Conservation (phyloP, 2,888 invertebrate genomes). For the Trimorus sp. region DNA sequence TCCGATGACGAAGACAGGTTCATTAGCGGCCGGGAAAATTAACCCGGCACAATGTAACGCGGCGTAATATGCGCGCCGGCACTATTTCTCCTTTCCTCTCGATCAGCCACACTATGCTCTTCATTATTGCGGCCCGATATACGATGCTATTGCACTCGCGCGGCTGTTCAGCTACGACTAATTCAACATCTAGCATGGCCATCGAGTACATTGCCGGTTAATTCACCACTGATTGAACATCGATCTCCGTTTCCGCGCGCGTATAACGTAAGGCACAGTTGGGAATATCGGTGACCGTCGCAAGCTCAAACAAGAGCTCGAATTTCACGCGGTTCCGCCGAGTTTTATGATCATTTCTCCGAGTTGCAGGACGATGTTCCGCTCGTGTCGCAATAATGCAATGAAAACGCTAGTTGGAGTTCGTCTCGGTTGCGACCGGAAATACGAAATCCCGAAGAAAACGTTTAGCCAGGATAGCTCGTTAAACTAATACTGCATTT, state of each 20-base stretch:
- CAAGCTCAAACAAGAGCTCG: slow-evolving; percentile 35
- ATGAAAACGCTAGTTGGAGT: no score
- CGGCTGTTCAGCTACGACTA: slow-evolving; percentile 59
- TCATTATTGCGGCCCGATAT: slow-evolving; percentile 63
- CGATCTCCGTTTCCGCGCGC: slow-evolving; percentile 49
- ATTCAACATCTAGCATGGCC: slow-evolving; percentile 62
- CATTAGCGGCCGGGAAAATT: slow-evolving; percentile 28
- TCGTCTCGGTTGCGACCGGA: no score
- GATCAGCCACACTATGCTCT: slow-evolving; percentile 61
- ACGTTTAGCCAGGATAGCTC: no score
- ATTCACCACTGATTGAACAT: slow-evolving; percentile 66
- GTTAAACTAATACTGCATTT: no score
- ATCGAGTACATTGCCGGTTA: slow-evolving; percentile 64
- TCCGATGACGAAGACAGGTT: slow-evolving; percentile 1
- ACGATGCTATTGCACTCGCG: slow-evolving; percentile 55
- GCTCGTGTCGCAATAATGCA: neutral
- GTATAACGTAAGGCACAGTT: slow-evolving; percentile 54
- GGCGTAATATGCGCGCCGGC: slow-evolving; percentile 38
- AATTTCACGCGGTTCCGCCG: slow-evolving; percentile 34
- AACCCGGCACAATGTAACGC: slow-evolving; percentile 36
- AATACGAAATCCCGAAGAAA: no score
- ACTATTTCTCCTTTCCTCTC: slow-evolving; percentile 61
- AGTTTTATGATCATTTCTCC: slow-evolving; percentile 30
- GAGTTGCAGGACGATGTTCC: slow-evolving; percentile 8
- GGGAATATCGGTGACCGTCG: slow-evolving; percentile 53